phyloP scores from a whole-genome alignment of 2,888 invertebrate genomes.

The Miltochrista miniata region DNA sequence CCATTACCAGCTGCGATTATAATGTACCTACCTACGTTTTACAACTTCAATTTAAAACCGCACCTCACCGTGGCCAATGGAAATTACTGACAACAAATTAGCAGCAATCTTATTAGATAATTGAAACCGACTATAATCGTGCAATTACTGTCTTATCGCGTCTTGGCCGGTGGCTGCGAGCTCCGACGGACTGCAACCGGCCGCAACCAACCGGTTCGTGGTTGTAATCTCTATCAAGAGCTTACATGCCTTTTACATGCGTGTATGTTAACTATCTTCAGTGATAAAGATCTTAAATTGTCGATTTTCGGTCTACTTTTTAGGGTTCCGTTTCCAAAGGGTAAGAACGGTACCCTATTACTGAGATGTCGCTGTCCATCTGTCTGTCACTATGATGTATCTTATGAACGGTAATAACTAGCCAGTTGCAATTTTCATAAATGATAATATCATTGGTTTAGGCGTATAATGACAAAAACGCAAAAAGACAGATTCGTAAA shows the following conservation, averaged over 20 bases:
- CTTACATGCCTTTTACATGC: conserved; percentile 16
- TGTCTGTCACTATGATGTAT: no score
- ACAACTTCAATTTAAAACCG: not conserved
- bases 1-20: not conserved
- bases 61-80: not conserved
- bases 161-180: conserved; percentile 4
- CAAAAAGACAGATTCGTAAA: no score
- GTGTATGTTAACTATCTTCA: conserved; percentile 17
- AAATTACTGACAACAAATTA: conserved; percentile 15
- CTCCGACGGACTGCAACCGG: not conserved
- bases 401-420: no score
- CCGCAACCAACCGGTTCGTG: conserved; percentile 22
- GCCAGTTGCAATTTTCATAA: no score
- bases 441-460: no score
- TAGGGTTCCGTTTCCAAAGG: no score
- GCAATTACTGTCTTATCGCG: conserved; percentile 27
- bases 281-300: conserved; percentile 14
- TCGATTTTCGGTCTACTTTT: conserved; percentile 2
- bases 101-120: conserved; percentile 30
- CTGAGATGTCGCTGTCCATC: no score
- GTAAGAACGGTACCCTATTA: no score
- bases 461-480: no score
- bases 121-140: conserved; percentile 37
- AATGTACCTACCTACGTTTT: not conserved
- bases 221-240: conserved; percentile 5